phyloP scores from a whole-genome alignment of 2,888 invertebrate species.

The Ceriagrion tenellum region DNA sequence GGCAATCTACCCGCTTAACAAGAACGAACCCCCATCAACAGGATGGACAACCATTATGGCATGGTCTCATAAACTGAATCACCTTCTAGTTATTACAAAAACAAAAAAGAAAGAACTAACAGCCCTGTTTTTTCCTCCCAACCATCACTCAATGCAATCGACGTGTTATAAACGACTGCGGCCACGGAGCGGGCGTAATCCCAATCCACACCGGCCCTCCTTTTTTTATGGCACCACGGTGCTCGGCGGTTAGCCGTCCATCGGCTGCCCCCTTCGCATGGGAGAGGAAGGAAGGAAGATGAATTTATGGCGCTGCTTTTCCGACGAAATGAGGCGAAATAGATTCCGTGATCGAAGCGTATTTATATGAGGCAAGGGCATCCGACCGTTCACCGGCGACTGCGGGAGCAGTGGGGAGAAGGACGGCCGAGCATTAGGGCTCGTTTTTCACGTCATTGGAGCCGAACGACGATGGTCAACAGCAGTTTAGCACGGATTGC shows the following conservation, averaged over 20 bases:
- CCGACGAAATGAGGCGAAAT: slow-evolving; percentile 21
- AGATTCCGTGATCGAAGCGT: slow-evolving; percentile 22
- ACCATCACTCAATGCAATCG: neutral
- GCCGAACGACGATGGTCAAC: neutral
- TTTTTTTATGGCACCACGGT: neutral
- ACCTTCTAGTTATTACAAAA: neutral
- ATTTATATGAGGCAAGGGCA: slow-evolving; percentile 1
- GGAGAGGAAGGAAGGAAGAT: neutral
- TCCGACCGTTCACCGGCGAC: neutral
- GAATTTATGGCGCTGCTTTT: slow-evolving; percentile 18
- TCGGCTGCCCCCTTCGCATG: neutral
- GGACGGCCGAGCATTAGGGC: neutral
- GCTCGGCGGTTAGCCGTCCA: neutral
- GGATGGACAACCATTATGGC: neutral
- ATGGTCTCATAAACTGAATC: slow-evolving; percentile 16
- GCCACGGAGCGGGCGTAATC: neutral
- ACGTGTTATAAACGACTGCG: slow-evolving; percentile 16
- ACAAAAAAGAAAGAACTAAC: neutral
- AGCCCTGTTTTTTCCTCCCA: neutral
- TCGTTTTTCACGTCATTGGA: neutral
- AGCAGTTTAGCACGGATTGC: neutral
- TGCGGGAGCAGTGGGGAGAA: neutral
- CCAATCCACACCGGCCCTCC: neutral
- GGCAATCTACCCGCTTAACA: neutral
- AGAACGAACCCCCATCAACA: neutral